Conservation (phyloP, 2,797 vertebrate genomes). For the Parotocinclus haroldoi region DNA sequence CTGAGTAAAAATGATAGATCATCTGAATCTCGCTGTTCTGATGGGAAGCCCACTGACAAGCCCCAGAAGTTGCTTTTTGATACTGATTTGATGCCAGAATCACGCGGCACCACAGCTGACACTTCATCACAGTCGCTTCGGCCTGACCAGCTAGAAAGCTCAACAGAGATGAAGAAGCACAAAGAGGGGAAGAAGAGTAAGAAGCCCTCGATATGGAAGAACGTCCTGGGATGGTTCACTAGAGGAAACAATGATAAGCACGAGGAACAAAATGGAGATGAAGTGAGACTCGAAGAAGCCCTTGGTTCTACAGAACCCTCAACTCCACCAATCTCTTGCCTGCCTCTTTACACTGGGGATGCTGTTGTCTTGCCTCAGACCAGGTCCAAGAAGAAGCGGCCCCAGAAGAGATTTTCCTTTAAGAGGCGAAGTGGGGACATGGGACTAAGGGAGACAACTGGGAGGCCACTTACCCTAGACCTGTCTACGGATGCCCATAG, state of each 20-base stretch:
- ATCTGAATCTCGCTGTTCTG: constrained; percentile 11
- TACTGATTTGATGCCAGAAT: constrained; percentile 2
- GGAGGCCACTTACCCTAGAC: constrained; percentile 59
- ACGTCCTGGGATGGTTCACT: constrained; percentile 66
- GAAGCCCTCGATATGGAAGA: constrained; percentile 70
- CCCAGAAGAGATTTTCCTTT: constrained; percentile 60
- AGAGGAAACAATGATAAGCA: constrained; percentile 65
- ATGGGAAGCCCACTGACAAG: constrained; percentile 24
- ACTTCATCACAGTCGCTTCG: not conserved
- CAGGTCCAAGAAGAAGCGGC: constrained; percentile 61
- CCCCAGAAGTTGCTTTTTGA: constrained; percentile 17
- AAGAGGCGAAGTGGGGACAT: constrained; percentile 52
- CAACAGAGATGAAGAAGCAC: constrained; percentile 29
- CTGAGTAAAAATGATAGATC: constrained; percentile 16
- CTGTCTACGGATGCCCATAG: constrained; percentile 44
- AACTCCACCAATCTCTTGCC: not conserved
- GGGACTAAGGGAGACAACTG: constrained; percentile 40
- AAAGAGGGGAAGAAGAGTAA: constrained; percentile 61
- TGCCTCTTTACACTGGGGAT: constrained; percentile 44
- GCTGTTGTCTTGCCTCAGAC: not conserved
- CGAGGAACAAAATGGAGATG: constrained; percentile 61
- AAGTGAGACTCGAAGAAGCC: constrained; percentile 41
- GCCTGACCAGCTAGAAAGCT: constrained; percentile 16
- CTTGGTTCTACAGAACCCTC: not conserved
- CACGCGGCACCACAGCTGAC: not conserved